phyloP scores from a whole-genome alignment of 2,888 invertebrate genomes.

The Euphydryas editha region DNA sequence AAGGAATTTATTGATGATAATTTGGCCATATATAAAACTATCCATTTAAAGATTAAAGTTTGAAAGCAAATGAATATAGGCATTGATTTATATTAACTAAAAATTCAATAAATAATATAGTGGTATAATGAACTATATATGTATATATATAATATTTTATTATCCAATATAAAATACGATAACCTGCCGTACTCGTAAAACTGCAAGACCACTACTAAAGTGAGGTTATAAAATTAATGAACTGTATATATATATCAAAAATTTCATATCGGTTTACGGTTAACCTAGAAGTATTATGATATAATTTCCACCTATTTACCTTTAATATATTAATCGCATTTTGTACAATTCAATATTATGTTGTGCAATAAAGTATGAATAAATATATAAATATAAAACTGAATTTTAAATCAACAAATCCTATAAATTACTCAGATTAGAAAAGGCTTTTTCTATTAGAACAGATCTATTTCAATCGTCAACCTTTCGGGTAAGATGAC shows the following conservation, averaged over 20 bases:
- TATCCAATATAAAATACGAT: neutral
- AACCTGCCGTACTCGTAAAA: neutral
- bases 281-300: neutral
- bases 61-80: neutral
- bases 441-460: no score
- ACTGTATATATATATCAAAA: neutral
- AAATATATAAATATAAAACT: no score
- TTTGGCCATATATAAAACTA: no score
- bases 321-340: no score
- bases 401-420: no score
- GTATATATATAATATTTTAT: neutral
- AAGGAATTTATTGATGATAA: no score
- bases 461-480: no score
- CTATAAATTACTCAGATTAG: no score
- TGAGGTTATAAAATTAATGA: neutral
- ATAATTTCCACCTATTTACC: no score
- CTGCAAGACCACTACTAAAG: neutral
- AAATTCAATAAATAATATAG: neutral
- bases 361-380: no score
- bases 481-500: no score
- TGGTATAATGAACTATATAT: neutral
- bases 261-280: neutral
- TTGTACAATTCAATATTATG: no score
- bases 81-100: neutral
- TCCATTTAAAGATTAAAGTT: neutral